A percentile compares a stretch with the other conserved stretches of the same genome.
phyloP scores from a whole-genome alignment of 1,140 invertebrate species.

The Zaprionus taronus region DNA sequence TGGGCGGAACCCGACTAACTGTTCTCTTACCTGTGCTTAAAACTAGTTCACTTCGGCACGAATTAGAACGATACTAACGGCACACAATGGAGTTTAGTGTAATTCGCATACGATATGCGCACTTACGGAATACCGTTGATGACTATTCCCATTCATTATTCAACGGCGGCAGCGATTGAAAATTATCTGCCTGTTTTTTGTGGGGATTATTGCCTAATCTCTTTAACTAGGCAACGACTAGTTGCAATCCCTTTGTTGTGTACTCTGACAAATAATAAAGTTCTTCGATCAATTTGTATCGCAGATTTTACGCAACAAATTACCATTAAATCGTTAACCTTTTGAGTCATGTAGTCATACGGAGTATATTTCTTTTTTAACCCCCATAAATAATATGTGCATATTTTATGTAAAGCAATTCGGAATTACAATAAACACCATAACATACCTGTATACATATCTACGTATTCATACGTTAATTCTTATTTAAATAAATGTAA shows the following conservation, averaged over 20 bases:
- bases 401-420: not conserved
- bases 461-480: not conserved
- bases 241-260: constrained; percentile 1
- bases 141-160: constrained; percentile 3
- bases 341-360: not conserved
- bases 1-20: constrained; percentile 1
- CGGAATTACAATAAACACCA: not conserved
- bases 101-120: not conserved
- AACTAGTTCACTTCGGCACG: constrained; percentile 1
- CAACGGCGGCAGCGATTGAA: not conserved
- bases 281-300: not conserved
- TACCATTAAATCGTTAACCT: not conserved
- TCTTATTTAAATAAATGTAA: not conserved
- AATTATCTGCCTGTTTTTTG: constrained; percentile 2
- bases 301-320: not conserved
- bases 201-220: not conserved
- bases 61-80: not conserved
- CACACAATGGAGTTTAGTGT: not conserved
- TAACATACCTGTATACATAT: not conserved
- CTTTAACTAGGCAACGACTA: not conserved
- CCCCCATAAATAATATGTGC: not conserved
- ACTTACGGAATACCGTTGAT: constrained; percentile 1
- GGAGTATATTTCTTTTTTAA: not conserved
- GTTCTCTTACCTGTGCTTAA: constrained; percentile 8
- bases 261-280: not conserved